These are phyloP conservation scores for Himalopsyche japonica DNA, from an alignment of 2,888 invertebrate species.

Conservation along the genomic window DNA sequence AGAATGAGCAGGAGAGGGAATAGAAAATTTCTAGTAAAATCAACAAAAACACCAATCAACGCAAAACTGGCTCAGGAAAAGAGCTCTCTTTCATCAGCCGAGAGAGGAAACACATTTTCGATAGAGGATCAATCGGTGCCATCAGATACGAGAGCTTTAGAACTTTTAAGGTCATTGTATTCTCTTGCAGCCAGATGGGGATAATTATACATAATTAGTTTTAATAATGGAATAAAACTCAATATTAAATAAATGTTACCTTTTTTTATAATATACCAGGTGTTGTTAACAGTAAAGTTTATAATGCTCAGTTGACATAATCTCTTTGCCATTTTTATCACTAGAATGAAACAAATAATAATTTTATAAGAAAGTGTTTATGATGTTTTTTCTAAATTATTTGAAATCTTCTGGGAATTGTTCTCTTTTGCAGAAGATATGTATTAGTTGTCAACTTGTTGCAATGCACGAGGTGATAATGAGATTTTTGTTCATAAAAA, in stretches of 20 bases:
- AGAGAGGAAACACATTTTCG: constrained; percentile 46
- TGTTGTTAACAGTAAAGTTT: constrained; percentile 1
- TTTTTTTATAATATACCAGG: background rate
- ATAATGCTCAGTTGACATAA: constrained; percentile 3
- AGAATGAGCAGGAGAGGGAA: constrained; percentile 49
- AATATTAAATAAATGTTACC: constrained; percentile 5
- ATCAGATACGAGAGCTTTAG: constrained; percentile 78
- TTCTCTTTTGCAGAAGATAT: background rate
- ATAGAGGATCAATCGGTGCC: constrained; percentile 52
- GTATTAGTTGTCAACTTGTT: background rate
- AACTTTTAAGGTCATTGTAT: constrained; percentile 81
- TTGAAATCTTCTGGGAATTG: background rate
- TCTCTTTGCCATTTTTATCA: constrained; percentile 6
- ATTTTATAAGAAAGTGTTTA: background rate
- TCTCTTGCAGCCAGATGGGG: constrained; percentile 84
- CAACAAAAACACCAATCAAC: constrained; percentile 46
- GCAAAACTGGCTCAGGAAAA: constrained; percentile 43
- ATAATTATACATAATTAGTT: constrained; percentile 41
- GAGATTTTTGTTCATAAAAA: background rate
- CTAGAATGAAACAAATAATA: background rate
- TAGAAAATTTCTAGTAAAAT: constrained; percentile 49
- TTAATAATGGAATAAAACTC: background rate
- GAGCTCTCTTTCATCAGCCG: constrained; percentile 43
- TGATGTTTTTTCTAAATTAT: background rate
- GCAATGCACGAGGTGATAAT: background rate